These are phyloP conservation scores for Neomonachus schauinslandi DNA, from an alignment of 2,113 vertebrate species.

Conservation along the genomic window DNA sequence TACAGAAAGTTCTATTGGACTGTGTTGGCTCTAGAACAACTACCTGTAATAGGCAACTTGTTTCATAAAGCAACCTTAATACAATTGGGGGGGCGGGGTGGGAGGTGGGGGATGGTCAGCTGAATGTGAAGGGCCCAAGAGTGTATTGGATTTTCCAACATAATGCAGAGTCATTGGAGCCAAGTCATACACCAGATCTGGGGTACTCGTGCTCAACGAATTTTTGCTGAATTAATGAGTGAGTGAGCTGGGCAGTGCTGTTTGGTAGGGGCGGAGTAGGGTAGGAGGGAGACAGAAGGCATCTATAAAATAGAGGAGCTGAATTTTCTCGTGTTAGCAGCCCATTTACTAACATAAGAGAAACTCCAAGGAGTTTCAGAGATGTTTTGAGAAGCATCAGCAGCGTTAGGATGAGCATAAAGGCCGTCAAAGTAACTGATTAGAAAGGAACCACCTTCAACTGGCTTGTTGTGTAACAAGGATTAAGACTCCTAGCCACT, in stretches of 20 bases:
- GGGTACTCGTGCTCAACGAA: not conserved
- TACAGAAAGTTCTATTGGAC: not conserved
- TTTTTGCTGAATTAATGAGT: not conserved
- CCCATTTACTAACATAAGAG: not conserved
- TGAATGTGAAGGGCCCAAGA: not conserved
- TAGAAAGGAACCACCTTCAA: not conserved
- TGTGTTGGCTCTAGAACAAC: not conserved
- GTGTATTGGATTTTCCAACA: not conserved
- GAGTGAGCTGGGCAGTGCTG: not conserved
- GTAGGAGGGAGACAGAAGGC: not conserved
- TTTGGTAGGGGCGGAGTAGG: not conserved
- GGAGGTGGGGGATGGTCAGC: not conserved
- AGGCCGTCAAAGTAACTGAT: not conserved
- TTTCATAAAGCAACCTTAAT: not conserved
- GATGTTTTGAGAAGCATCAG: not conserved
- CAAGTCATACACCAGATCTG: not conserved
- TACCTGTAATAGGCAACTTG: not conserved
- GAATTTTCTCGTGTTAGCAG: not conserved
- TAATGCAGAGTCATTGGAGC: not conserved
- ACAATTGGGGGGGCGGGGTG: rapidly evolving
- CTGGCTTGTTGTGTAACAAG: not conserved
- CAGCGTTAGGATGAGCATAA: not conserved
- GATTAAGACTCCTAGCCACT: not conserved
- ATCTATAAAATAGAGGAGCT: not conserved
- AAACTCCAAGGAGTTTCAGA: not conserved